phyloP scores from a whole-genome alignment of 2,888 invertebrate species.

The Xylota segnis region DNA sequence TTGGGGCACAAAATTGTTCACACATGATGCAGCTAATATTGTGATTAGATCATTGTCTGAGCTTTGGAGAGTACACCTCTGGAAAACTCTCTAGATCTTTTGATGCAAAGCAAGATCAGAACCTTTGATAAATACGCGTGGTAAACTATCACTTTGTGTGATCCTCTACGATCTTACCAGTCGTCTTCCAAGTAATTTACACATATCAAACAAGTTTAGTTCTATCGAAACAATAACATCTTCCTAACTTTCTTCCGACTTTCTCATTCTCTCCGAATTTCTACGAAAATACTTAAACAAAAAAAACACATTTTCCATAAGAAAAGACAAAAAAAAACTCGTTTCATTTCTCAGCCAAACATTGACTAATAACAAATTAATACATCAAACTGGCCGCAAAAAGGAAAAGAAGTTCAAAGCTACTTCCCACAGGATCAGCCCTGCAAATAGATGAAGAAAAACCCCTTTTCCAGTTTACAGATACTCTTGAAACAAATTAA shows the following conservation, averaged over 20 bases:
- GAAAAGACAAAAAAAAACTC: not conserved
- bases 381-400: not conserved
- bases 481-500: conserved; percentile 27
- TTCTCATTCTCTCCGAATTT: not conserved
- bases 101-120: no score
- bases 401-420: not conserved
- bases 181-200: no score
- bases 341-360: not conserved
- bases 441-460: not conserved
- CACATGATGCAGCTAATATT: no score
- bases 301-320: no score
- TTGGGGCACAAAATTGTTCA: no score
- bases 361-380: not conserved
- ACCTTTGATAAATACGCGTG: no score
- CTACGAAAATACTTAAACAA: not conserved
- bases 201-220: not conserved
- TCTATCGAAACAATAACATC: not conserved
- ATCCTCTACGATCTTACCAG: no score
- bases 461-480: not conserved
- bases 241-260: not conserved
- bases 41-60: no score
- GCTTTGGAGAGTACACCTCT: no score
- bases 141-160: no score
- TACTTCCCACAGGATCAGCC: not conserved
- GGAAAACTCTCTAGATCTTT: no score